These are phyloP conservation scores for Octomys mimax DNA, from an alignment of 2,797 vertebrate genomes.

Conservation along the genomic window DNA sequence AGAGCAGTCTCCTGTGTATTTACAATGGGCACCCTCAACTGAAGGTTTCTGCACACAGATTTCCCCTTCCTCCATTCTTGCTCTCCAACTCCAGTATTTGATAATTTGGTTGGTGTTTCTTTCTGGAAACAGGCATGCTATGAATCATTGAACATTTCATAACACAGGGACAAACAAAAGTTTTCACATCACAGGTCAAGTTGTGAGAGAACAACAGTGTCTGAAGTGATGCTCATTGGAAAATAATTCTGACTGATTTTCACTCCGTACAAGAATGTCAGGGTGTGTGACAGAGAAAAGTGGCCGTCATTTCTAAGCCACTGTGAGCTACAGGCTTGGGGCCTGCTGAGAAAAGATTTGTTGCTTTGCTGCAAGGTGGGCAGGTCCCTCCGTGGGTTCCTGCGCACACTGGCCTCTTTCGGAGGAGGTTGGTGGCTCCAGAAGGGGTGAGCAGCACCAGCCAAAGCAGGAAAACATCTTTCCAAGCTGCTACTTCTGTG, in stretches of 20 bases:
- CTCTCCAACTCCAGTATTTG: neutral
- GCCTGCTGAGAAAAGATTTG: neutral
- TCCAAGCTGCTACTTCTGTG: neutral
- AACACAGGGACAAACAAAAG: neutral
- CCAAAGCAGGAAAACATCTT: neutral
- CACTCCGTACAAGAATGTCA: neutral
- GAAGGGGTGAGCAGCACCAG: neutral
- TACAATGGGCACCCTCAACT: neutral
- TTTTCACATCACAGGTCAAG: neutral
- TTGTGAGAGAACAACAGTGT: neutral
- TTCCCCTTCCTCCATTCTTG: neutral
- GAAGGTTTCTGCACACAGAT: neutral
- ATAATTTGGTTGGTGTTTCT: neutral
- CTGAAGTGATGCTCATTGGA: neutral
- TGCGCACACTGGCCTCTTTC: neutral
- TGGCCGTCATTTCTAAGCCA: neutral
- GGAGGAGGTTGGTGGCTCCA: neutral
- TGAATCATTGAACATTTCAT: slow-evolving; percentile 32
- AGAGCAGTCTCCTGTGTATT: neutral
- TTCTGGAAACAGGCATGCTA: neutral
- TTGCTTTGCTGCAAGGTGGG: neutral
- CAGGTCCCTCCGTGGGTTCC: neutral
- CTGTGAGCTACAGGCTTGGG: neutral
- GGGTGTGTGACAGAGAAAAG: neutral
- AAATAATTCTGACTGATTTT: neutral